Evolutionary conservation across 2,888 invertebrate species (phyloP), one percentile per base, ranked within the genome.

Genomic region (Pterobdella sp.): DNA sequence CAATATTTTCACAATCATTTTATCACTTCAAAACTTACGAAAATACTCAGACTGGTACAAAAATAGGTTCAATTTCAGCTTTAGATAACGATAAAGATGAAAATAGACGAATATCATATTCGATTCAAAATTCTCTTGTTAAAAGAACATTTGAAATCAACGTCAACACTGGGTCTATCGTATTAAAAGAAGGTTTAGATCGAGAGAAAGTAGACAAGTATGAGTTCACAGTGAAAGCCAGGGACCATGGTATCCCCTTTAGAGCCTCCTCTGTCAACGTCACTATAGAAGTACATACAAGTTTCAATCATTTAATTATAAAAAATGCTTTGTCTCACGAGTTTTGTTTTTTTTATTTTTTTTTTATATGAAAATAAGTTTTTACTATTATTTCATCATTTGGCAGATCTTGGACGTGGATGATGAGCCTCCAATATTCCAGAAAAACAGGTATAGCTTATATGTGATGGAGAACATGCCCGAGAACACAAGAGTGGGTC

Each of bases 21-120:
- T 34, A 68, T 3, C 29, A 22, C 22, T 36, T 63, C 32, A 22
- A 26, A 26, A 35, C 78, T 82, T 82, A 84, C 96, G 97, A 81
- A 97, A 97, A 71, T 34, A 71, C 34, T 14, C 31, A 22, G 26
- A 60, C 18, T 7, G 71, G 71, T 1, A n/a, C 97, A 97, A 87
- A 98, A 97, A 83, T 94, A 97, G 81, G 93, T 94, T 85, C 96
- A 98, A 75, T 88, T 90, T 84, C 93, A 98, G 84, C 99, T 97
- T 79, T 97, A 88, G 81, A 96, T 94, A 84, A 96, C 94, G 64
- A 96, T 92, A 79, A 98, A 94, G 31, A 94, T 90, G 95, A 94
- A 84, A 98, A 94, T 69, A 98, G 85, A 76, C 88, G 87, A 49
- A 93, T 92, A 26, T 92, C 90, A 84, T 97, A 88, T 74, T 90